A percentile compares a stretch with the other conserved stretches of the same genome.
Conservation (phyloP, 2,797 vertebrate genomes). For the Malurus splendens region DNA sequence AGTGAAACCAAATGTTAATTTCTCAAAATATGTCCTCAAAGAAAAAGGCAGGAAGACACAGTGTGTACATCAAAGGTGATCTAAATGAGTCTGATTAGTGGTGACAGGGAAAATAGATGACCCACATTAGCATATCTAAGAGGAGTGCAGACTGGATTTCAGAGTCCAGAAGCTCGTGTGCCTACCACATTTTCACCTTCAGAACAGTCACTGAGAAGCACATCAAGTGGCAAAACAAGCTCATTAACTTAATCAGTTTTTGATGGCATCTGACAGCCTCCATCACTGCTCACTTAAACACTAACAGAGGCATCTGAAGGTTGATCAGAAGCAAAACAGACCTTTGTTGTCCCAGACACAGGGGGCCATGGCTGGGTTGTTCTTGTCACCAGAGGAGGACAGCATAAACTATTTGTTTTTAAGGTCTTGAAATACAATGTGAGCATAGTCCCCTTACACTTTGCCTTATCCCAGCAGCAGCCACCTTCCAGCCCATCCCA, state of each 20-base stretch:
- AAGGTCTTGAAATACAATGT: neutral
- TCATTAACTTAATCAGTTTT: slow-evolving; percentile 42
- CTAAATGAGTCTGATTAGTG: neutral
- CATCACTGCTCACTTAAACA: neutral
- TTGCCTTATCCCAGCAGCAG: neutral
- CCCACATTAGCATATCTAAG: neutral
- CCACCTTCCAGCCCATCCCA: neutral
- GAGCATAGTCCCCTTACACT: neutral
- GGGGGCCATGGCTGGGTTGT: neutral
- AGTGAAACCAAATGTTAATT: neutral
- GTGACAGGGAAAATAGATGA: neutral
- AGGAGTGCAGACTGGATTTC: neutral
- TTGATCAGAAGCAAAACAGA: slow-evolving; percentile 8
- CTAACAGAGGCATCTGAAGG: slow-evolving; percentile 27
- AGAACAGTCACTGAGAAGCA: neutral
- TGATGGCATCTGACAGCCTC: slow-evolving; percentile 10
- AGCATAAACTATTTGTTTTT: neutral
- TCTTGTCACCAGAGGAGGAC: neutral
- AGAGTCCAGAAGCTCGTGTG: neutral
- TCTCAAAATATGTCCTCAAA: neutral
- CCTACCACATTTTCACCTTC: slow-evolving; percentile 33
- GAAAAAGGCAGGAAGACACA: neutral
- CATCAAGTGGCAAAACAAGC: slow-evolving; percentile 24
- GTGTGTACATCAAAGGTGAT: neutral
- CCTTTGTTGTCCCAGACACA: neutral